Base-by-base conservation (phyloP, 2,113 vertebrate genomes). In the Corydoras sp. region DNA sequence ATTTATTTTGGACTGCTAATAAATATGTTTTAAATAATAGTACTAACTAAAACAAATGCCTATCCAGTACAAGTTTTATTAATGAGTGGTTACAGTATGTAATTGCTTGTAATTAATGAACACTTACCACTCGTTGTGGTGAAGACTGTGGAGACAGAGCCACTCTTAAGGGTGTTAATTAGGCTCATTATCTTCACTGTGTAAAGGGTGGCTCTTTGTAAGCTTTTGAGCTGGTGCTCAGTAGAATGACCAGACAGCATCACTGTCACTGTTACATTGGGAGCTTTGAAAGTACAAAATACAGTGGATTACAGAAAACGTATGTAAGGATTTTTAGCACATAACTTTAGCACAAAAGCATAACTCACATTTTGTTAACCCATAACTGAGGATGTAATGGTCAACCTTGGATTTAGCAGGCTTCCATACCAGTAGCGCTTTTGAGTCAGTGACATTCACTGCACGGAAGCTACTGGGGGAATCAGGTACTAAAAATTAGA, bases 361-460 rank as follows among this genome's bases (percentile, higher is more conserved):
- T 3, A 53, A 53, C 51, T 53, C 10, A 53, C 13, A 53, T 53
- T 53, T 53, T 53, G 10, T 53, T 53, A 53, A 53, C 51, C 90
- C 88, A 13, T 93, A 93, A 67, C 69, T 86, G 76, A 95, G 79
- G 3, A 91, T 79, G 69, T 95, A 95, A 60, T 85, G 83, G 67
- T 94, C 91, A 15, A 93, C 91, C 4, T 91, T 89, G 8, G 87
- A 86, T 71, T 85, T 71, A 65, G 88, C 84, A 3, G 92, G 85
- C 1, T 81, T 90, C 94, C 94, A 96, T 32, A 83, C 85, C 60
- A 96, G 81, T 73, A 91, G 43, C 9, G 93, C 89, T 1, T 84
- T 91, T 24, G 82, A 88, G 14, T 91, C 88, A 0, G 92, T 92
- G 67, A 96, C 72, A 53, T 93, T 91, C 60, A 89, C 14, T 0